Conservation (phyloP, 2,113 vertebrate species). For the Phaethon lepturus region DNA sequence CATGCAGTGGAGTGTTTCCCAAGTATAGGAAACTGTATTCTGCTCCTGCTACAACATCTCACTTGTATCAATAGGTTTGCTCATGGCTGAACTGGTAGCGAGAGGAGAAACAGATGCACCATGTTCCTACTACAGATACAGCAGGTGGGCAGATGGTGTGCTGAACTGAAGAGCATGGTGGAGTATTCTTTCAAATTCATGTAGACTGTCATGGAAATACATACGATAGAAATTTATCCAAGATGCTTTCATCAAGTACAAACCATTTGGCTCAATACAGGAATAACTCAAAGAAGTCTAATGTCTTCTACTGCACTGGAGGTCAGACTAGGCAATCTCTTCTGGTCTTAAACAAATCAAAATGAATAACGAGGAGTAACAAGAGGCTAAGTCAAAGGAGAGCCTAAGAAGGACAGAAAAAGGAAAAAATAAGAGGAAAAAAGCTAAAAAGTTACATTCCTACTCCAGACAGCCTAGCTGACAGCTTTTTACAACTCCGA, state of each 20-base stretch:
- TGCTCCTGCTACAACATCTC: not conserved
- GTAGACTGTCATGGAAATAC: not conserved
- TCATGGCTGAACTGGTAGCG: not conserved
- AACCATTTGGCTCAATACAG: fast-evolving
- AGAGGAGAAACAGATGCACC: not conserved
- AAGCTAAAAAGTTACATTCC: not conserved
- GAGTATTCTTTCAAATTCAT: not conserved
- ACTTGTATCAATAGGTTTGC: not conserved
- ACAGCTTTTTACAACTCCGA: not conserved
- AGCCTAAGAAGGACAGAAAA: not conserved
- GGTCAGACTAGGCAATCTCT: not conserved
- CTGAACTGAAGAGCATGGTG: not conserved
- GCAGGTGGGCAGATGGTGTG: not conserved
- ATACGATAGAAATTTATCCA: not conserved
- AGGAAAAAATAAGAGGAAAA: not conserved
- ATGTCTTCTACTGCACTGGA: not conserved
- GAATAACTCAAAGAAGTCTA: not conserved
- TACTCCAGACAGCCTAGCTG: not conserved
- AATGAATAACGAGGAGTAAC: fast-evolving
- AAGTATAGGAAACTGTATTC: not conserved
- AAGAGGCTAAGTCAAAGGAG: not conserved
- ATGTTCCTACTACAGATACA: fast-evolving
- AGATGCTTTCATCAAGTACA: not conserved
- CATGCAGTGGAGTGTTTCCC: fast-evolving
- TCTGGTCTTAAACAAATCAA: not conserved